Percentiles rank a stretch among this genome's conserved stretches.
Conservation (phyloP, 2,797 vertebrate species). For the Channallabes apus region DNA sequence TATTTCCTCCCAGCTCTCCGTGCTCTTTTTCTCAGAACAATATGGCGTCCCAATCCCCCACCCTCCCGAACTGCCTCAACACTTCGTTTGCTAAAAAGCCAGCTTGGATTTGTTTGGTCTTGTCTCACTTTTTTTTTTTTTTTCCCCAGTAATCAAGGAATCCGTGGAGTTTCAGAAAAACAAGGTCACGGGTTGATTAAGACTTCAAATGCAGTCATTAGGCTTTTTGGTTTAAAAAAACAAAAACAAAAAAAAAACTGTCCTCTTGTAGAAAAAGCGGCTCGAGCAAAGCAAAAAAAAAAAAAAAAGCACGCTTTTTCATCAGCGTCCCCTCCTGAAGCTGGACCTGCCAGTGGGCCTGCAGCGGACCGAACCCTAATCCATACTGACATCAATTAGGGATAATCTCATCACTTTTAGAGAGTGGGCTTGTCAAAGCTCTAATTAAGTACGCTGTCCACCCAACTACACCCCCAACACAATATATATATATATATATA, state of each 20-base stretch:
- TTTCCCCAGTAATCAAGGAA: conserved; percentile 68
- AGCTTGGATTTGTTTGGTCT: conserved; percentile 59
- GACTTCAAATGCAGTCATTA: conserved; percentile 87
- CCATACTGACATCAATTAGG: conserved; percentile 90
- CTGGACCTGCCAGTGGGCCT: conserved; percentile 84
- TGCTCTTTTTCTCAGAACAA: conserved; percentile 49
- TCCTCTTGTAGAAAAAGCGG: conserved; percentile 77
- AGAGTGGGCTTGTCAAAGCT: conserved; percentile 87
- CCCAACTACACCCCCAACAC: conserved; percentile 68
- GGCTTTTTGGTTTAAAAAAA: conserved; percentile 74
- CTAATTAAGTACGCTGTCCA: conserved; percentile 85
- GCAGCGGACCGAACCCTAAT: conserved; percentile 85
- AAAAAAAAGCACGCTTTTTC: conserved; percentile 75
- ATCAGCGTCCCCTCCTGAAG: conserved; percentile 79
- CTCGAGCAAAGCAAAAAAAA: conserved; percentile 74
- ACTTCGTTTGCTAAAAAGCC: conserved; percentile 52
- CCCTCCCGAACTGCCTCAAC: conserved; percentile 52
- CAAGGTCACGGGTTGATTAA: conserved; percentile 85
- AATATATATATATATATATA: conserved; percentile 14
- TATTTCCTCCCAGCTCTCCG: conserved; percentile 41
- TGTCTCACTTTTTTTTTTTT: conserved; percentile 17
- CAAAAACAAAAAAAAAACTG: conserved; percentile 62
- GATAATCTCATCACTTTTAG: conserved; percentile 92
- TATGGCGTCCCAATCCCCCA: conserved; percentile 21
- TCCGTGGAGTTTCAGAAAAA: conserved; percentile 74